Evolutionary conservation across 1,140 invertebrate species (phyloP), one percentile per base, ranked within the genome.

Genomic region (Lepidurus arcticus): DNA sequence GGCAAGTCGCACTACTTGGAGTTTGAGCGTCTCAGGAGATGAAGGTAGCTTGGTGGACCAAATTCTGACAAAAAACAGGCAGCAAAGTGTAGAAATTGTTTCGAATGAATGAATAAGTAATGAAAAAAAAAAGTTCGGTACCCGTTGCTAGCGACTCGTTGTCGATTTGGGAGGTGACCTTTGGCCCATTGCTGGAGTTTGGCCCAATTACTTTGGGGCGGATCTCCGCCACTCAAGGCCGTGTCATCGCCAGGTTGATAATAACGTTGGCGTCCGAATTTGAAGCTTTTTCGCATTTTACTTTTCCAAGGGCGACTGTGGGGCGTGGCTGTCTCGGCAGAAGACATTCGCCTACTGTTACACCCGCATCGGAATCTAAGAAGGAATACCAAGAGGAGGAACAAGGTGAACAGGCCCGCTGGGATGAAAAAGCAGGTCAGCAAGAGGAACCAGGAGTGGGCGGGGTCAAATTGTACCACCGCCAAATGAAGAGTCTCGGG

Each of bases 401-500:
- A 77, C 21, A 77, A 65, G 76, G 65, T 8, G 42, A 77, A 65
- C n/a, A 47, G 73, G 65, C 44, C 21, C 24, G 73, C 73, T 24
- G 76, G 76, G 9, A 77, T 65, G 42, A 73, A 43, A 26, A 77
- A 73, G n/a, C 44, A 77, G 1, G 47, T 65, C 44, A 77, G 34
- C 16, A 77, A 45, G 21, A 65, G 44, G n/a, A 77, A 47, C 24
- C 47, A 42, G 6, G 73, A 47, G 21, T 77, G 44, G 47, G 47
- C 76, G 7, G 73, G 76, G 53, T 77, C 44, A 21, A 77, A 65
- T 26, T 77, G 45, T 10, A 77, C 76, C 42, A 77, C 21, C 21
- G 73, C 76, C 43, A 77, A 42, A 65, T 65, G 24, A 11, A 73
- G 76, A 42, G 42, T 65, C 24, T n/a, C 34, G 1, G 42, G 47